These are phyloP conservation scores for Bombus sibiricus DNA, from an alignment of 1,140 invertebrate species.

Conservation along the genomic window DNA sequence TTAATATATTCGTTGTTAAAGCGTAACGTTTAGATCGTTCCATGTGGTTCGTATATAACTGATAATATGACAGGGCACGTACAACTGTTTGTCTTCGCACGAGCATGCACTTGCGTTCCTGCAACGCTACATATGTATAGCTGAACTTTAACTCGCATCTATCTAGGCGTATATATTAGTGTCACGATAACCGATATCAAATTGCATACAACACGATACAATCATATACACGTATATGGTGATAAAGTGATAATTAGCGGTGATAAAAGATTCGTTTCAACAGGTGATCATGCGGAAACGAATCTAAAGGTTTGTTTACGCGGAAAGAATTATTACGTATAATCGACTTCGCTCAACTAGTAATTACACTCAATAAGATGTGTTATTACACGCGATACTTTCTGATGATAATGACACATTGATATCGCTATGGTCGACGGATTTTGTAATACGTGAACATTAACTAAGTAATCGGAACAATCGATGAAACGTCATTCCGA, in stretches of 20 bases:
- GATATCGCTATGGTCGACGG: neutral
- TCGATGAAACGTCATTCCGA: neutral
- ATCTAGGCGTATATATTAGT: slow-evolving; percentile 12
- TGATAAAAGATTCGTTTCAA: slow-evolving; percentile 43
- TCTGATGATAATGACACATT: neutral
- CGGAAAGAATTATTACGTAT: slow-evolving; percentile 30
- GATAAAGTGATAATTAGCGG: slow-evolving; percentile 39
- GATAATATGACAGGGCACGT: neutral
- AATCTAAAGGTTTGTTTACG: neutral
- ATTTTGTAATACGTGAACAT: neutral
- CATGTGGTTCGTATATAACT: neutral
- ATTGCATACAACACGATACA: neutral
- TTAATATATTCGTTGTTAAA: neutral
- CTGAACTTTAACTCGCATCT: slow-evolving; percentile 6
- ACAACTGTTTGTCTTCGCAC: slow-evolving; percentile 3
- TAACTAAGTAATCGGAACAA: neutral
- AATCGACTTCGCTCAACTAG: neutral
- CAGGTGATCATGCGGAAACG: slow-evolving; percentile 9
- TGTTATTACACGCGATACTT: neutral
- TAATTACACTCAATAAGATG: neutral
- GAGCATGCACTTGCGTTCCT: neutral
- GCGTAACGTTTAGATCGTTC: neutral
- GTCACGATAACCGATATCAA: slow-evolving; percentile 1
- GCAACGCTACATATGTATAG: neutral
- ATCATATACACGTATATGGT: neutral